These are phyloP conservation scores for Cichlasoma orientale DNA, from an alignment of 2,797 vertebrate species.

Conservation along the genomic window DNA sequence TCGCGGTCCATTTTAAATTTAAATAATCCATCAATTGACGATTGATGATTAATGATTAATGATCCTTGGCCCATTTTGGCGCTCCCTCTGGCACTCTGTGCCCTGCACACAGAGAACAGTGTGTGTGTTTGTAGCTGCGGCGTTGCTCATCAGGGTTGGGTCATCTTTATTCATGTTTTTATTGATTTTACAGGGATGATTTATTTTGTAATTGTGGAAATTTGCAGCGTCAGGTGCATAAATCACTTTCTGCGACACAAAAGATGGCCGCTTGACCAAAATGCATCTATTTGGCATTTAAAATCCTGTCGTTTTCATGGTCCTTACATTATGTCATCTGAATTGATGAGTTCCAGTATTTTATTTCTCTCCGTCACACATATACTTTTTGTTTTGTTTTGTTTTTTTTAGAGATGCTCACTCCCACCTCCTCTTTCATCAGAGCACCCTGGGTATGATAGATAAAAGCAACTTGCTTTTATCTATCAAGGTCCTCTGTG, in stretches of 20 bases:
- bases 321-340: not conserved
- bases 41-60: not conserved
- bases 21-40: not conserved
- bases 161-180: conserved; percentile 58
- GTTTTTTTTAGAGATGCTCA: not conserved
- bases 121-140: not conserved
- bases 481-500: not conserved
- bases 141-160: conserved; percentile 10
- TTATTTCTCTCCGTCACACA: not conserved
- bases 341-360: not conserved
- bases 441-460: not conserved
- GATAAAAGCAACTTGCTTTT: not conserved
- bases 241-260: conserved; percentile 21
- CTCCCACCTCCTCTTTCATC: not conserved
- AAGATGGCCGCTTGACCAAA: not conserved
- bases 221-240: conserved; percentile 39
- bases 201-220: conserved; percentile 59
- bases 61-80: not conserved
- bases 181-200: conserved; percentile 55
- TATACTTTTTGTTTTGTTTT: not conserved
- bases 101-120: not conserved
- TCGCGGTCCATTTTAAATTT: not conserved
- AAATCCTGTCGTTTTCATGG: not conserved
- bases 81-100: not conserved
- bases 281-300: not conserved